Evolutionary conservation across 2,113 vertebrate genomes (phyloP).

Genomic region (Parus major): DNA sequence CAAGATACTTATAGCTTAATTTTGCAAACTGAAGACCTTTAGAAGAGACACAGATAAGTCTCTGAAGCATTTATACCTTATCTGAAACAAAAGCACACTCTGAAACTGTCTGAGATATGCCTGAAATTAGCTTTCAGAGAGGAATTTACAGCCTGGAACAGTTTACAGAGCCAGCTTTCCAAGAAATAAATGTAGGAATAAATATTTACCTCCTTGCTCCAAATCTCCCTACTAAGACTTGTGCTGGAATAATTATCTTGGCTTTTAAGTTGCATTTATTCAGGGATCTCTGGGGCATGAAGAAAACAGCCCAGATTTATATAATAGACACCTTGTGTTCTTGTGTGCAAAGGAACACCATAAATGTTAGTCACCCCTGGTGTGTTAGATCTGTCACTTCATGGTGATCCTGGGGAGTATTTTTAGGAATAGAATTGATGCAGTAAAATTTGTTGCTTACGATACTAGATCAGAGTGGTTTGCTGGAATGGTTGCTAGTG

Average conservation of each 20-base stretch:
- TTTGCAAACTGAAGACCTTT: background rate
- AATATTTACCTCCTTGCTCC: constrained; percentile 14
- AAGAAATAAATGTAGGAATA: constrained; percentile 40
- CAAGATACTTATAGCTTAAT: background rate
- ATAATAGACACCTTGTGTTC: background rate
- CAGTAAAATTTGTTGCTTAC: background rate
- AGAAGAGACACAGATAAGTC: background rate
- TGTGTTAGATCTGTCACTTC: background rate
- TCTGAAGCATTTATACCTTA: background rate
- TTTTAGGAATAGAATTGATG: background rate
- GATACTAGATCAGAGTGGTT: background rate
- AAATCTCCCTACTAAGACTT: background rate
- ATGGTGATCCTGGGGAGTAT: background rate
- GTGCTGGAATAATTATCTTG: constrained; percentile 24
- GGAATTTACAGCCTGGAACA: constrained; percentile 18
- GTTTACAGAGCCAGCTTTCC: constrained; percentile 23
- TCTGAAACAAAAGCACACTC: background rate
- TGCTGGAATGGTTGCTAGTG: constrained; percentile 12
- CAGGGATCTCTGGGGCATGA: background rate
- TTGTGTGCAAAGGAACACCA: background rate
- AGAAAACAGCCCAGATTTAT: background rate
- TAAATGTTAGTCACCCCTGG: background rate
- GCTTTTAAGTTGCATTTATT: constrained; percentile 42
- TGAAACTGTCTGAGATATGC: background rate
- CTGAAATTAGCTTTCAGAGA: background rate